Base-by-base conservation (phyloP, 2,797 vertebrate genomes). In the Margarornis squamiger region DNA sequence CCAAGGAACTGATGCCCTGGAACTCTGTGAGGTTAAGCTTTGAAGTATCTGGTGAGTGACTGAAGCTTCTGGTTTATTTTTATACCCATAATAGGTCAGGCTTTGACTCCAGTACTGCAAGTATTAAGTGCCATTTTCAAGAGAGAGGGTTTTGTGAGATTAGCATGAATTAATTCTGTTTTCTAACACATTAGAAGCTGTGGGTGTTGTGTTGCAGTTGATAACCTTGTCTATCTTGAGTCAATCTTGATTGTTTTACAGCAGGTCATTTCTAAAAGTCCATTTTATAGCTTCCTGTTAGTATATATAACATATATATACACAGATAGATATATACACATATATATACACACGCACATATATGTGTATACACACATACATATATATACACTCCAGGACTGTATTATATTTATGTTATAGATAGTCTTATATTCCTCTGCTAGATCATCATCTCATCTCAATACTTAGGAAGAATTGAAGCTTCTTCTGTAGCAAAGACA, bases 1-100 rank as follows among this genome's bases (percentile, higher is more conserved):
- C 99, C 87, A 99, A 97, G 97, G 98, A 99, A 68, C 92, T 98
- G 75, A 99, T 97, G 10, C 98, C 97, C 45, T 98, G 98, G 98
- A 99, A 98, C 58, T 98, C 98, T 1, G 20, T 98, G 49, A 99
- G 98, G 90, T 96, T 99, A 97, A 98, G 97, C 32, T 99, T 99
- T 97, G 98, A 98, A 92, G 98, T 97, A 38, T 98, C 98, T 98
- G 99, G 99, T 99, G 78, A 97, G 96, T 94, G 68, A 61, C 24
- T 77, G 41, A 78, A 59, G 20, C 22, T 38, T 59, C 58, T 93
- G 21, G 9, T 20, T 73, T 90, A 32, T 51, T 79, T 90, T 88
- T 74, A 61, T 77, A 18, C 21, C 18, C 16, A 13, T 63, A n/a
- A 63, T 43, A 76, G 61, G 45, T 77, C 26, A 41, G 8, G 14